Conservation (phyloP, 2,888 invertebrate species). For the Epinotia bilunana region DNA sequence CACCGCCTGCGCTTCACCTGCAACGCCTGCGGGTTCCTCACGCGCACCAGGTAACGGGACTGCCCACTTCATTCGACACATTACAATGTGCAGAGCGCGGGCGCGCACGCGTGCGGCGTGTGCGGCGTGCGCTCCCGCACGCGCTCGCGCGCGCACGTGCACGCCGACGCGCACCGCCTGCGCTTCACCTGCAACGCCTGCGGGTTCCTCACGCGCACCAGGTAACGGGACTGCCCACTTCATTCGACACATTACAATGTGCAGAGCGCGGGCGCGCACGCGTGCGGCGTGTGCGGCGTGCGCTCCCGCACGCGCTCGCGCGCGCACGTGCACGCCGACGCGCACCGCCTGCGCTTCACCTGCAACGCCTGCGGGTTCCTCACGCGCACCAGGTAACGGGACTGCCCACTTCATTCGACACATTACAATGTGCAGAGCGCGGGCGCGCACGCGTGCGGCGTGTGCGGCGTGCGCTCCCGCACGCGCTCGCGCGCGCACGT, state of each 20-base stretch:
- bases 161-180: constrained; percentile 42
- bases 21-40: constrained; percentile 33
- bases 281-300: constrained; percentile 34
- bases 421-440: constrained; percentile 1
- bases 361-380: constrained; percentile 35
- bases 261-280: constrained; percentile 32
- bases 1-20: constrained; percentile 42
- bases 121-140: constrained; percentile 38
- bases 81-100: constrained; percentile 8
- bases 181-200: constrained; percentile 37
- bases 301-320: constrained; percentile 38
- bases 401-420: too few relatives aligned
- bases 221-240: background rate
- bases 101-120: constrained; percentile 33
- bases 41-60: constrained; percentile 30
- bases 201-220: constrained; percentile 36
- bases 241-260: background rate
- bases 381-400: constrained; percentile 33
- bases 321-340: constrained; percentile 40
- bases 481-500: constrained; percentile 36
- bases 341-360: constrained; percentile 41
- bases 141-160: constrained; percentile 37
- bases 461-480: constrained; percentile 38
- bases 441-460: constrained; percentile 33
- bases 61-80: too few relatives aligned